Conservation (phyloP, 1,140 invertebrate genomes). For the Cyclargus thomasi region DNA sequence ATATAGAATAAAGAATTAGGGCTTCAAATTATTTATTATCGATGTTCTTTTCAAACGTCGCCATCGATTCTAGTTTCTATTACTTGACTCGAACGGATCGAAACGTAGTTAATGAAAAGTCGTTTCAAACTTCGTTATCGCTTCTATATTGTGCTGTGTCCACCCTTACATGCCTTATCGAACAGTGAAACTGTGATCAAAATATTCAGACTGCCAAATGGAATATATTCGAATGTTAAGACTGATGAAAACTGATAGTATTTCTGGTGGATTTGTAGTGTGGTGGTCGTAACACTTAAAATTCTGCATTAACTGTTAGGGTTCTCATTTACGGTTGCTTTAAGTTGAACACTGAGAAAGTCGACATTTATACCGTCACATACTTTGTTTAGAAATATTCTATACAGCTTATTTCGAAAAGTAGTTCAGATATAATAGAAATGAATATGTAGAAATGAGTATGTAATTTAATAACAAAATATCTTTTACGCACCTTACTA, state of each 20-base stretch:
- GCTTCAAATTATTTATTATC: too few relatives aligned
- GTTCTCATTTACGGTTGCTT: too few relatives aligned
- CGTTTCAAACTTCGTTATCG: background rate
- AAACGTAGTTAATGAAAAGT: background rate
- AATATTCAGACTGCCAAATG: slow-evolving; percentile 22
- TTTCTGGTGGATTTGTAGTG: slow-evolving; percentile 20
- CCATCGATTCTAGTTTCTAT: background rate
- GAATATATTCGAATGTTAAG: slow-evolving; percentile 29
- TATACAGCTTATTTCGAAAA: too few relatives aligned
- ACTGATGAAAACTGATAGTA: slow-evolving; percentile 51
- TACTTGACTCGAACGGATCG: background rate
- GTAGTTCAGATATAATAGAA: too few relatives aligned
- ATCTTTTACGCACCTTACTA: too few relatives aligned
- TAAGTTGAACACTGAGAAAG: too few relatives aligned
- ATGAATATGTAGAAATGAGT: too few relatives aligned
- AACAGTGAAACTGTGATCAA: slow-evolving; percentile 57
- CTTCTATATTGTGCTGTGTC: background rate
- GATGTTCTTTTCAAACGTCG: too few relatives aligned
- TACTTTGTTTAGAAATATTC: too few relatives aligned
- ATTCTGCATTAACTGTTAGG: background rate
- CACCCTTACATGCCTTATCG: slow-evolving; percentile 36
- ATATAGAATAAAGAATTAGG: background rate
- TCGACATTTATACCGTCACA: too few relatives aligned
- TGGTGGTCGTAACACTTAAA: background rate
- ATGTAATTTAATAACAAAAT: too few relatives aligned